Percentiles rank a stretch among this genome's conserved stretches.
Conservation (phyloP, 2,113 vertebrate species). For the Etheostoma cragini region DNA sequence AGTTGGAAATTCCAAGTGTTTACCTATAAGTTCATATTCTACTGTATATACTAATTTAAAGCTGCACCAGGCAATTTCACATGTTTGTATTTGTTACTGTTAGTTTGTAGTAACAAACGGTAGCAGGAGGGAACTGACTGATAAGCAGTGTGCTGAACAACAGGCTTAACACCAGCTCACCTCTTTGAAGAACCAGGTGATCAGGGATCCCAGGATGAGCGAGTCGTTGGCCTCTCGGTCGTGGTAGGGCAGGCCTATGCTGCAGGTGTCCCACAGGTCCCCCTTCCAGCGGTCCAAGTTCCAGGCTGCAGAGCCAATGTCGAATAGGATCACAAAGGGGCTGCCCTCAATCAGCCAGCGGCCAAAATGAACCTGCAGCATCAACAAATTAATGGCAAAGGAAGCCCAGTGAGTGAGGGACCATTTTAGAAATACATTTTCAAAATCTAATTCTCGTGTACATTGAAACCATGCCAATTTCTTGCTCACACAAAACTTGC, state of each 20-base stretch:
- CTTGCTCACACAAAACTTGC: background rate
- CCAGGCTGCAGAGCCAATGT: slow-evolving; percentile 91
- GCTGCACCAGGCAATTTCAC: no score
- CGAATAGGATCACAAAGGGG: slow-evolving; percentile 93
- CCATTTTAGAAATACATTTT: background rate
- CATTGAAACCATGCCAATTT: background rate
- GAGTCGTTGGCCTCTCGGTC: slow-evolving; percentile 94
- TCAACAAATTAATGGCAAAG: background rate
- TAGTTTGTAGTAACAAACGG: background rate
- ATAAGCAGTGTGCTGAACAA: no score
- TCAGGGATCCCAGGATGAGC: slow-evolving; percentile 93
- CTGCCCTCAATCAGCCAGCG: slow-evolving; percentile 96
- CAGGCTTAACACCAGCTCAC: slow-evolving; percentile 65
- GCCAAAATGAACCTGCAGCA: slow-evolving; percentile 90
- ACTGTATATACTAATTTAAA: background rate
- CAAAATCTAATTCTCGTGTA: background rate
- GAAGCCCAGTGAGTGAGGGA: background rate
- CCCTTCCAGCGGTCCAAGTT: slow-evolving; percentile 96
- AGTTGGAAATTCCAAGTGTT: background rate
- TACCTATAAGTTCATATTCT: background rate
- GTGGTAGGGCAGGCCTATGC: slow-evolving; percentile 90
- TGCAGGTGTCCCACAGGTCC: slow-evolving; percentile 92
- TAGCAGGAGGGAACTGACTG: background rate
- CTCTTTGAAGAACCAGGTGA: slow-evolving; percentile 97
- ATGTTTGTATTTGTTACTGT: background rate